phyloP scores from a whole-genome alignment of 2,888 invertebrate genomes.

The Andrena hattorfiana region DNA sequence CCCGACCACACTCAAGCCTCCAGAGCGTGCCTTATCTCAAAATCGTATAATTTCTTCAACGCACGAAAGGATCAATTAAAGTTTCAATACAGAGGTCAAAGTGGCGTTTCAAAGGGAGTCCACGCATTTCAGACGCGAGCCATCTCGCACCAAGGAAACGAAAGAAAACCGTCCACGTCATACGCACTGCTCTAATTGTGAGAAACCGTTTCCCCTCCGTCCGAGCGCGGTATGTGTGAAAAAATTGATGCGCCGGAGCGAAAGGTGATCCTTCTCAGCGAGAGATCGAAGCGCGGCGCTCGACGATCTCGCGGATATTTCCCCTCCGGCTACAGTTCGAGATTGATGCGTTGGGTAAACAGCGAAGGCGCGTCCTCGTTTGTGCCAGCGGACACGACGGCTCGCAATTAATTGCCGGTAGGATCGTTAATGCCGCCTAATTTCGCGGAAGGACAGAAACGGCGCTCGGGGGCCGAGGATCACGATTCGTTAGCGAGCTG shows the following conservation, averaged over 20 bases:
- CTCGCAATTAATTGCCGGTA: conserved; percentile 76
- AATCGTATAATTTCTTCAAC: too few relatives aligned
- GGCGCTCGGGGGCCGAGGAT: conserved; percentile 65
- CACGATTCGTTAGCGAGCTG: conserved; percentile 72
- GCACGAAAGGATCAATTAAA: too few relatives aligned
- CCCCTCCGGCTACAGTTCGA: conserved; percentile 59
- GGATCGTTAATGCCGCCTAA: conserved; percentile 77
- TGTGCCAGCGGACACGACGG: conserved; percentile 73
- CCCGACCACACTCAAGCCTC: too few relatives aligned
- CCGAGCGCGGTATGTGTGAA: background rate
- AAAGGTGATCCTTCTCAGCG: conserved; percentile 28
- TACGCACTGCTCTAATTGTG: too few relatives aligned
- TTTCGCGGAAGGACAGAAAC: conserved; percentile 75
- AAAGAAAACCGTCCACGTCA: too few relatives aligned
- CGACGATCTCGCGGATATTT: conserved; percentile 65
- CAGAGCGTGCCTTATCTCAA: too few relatives aligned
- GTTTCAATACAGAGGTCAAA: too few relatives aligned
- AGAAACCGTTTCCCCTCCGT: background rate
- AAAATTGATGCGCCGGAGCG: background rate
- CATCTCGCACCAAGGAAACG: too few relatives aligned
- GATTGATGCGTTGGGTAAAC: conserved; percentile 77
- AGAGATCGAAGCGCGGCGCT: conserved; percentile 19
- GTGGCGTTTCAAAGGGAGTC: too few relatives aligned
- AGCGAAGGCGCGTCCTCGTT: conserved; percentile 76
- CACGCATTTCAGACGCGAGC: too few relatives aligned